Evolutionary conservation across 2,113 vertebrate genomes (phyloP).

Genomic region (Prietella phreatophila): DNA sequence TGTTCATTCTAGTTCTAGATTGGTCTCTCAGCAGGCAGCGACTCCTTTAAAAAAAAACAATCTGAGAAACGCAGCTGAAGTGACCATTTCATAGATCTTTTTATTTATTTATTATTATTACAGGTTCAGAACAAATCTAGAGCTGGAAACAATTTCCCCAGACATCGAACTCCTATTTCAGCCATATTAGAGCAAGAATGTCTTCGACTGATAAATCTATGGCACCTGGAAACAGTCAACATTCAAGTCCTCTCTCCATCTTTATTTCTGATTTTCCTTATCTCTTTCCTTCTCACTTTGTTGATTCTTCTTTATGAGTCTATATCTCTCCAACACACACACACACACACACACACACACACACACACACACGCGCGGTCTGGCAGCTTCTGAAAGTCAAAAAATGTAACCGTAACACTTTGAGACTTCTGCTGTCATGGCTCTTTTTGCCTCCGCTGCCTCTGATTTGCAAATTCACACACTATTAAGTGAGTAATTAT

Average conservation of each 20-base stretch:
- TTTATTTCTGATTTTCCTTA: constrained; percentile 9
- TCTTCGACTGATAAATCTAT: background rate
- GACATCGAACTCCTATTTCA: constrained; percentile 30
- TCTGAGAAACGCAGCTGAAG: constrained; percentile 7
- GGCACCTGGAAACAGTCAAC: constrained; percentile 11
- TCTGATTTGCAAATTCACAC: constrained; percentile 43
- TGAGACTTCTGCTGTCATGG: constrained; percentile 19
- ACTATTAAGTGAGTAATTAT: constrained; percentile 48
- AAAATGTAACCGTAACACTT: constrained; percentile 4
- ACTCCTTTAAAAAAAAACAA: constrained; percentile 5
- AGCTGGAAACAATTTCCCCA: constrained; percentile 25
- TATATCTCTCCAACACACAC: background rate
- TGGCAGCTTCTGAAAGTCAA: background rate
- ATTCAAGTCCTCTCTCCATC: background rate
- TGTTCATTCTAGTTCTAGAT: background rate
- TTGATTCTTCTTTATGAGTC: background rate
- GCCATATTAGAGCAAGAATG: background rate
- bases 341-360: constrained; percentile 14
- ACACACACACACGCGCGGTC: background rate
- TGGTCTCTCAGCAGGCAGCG: constrained; percentile 12
- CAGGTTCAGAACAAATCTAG: constrained; percentile 3
- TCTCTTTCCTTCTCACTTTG: constrained; percentile 1
- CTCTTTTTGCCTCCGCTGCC: constrained; percentile 14
- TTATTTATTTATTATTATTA: background rate
- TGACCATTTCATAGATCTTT: constrained; percentile 16